phyloP scores from a whole-genome alignment of 2,113 vertebrate genomes.

The Ramphastos sulfuratus region DNA sequence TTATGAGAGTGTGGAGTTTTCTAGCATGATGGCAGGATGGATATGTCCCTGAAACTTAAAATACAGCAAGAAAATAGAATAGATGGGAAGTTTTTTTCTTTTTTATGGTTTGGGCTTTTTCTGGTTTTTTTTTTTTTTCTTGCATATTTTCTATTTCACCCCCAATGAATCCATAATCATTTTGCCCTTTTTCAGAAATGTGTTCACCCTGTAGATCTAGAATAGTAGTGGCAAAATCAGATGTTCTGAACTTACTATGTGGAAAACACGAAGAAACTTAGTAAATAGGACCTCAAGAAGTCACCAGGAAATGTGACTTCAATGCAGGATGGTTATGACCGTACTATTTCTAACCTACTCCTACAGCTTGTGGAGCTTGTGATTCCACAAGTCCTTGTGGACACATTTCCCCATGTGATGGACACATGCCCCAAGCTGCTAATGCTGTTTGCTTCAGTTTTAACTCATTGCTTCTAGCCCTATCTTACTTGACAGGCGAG shows the following conservation, averaged over 20 bases:
- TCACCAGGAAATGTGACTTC: neutral
- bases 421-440: rapidly evolving
- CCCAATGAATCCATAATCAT: neutral
- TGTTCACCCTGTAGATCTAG: neutral
- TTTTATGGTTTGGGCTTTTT: neutral
- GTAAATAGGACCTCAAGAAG: neutral
- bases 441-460: neutral
- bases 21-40: neutral
- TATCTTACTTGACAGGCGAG: neutral
- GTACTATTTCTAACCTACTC: neutral
- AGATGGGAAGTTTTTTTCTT: neutral
- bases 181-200: neutral
- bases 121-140: slow-evolving; percentile 5
- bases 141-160: neutral
- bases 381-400: neutral
- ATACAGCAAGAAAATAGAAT: neutral
- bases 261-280: slow-evolving; percentile 21
- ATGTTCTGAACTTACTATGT: neutral
- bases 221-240: neutral
- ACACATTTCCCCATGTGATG: neutral
- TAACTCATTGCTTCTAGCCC: neutral
- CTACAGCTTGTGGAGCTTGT: neutral
- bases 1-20: slow-evolving; percentile 43
- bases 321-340: neutral
- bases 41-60: slow-evolving; percentile 37